Percentiles rank a stretch among this genome's conserved stretches.
phyloP scores from a whole-genome alignment of 2,797 vertebrate species.

The Orientallactaga sibirica region DNA sequence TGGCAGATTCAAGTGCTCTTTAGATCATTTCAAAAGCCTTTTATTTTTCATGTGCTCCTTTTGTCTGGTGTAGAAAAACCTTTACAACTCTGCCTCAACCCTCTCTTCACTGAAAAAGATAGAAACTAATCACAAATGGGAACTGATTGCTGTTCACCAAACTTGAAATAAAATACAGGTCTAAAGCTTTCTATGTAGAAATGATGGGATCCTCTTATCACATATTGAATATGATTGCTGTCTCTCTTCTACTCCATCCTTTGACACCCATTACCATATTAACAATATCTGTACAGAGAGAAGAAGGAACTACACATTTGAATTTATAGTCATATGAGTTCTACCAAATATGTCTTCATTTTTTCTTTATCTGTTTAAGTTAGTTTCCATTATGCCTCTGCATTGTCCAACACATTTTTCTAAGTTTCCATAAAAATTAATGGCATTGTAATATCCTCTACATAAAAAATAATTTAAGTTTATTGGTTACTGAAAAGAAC shows the following conservation, averaged over 20 bases:
- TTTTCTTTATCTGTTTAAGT: slow-evolving; percentile 60
- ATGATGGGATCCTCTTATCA: slow-evolving; percentile 70
- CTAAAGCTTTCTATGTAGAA: slow-evolving; percentile 72
- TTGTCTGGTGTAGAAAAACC: slow-evolving; percentile 81
- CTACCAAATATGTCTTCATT: slow-evolving; percentile 59
- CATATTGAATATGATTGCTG: slow-evolving; percentile 66
- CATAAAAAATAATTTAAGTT: slow-evolving; percentile 56
- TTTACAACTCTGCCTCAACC: slow-evolving; percentile 78
- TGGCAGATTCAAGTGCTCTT: slow-evolving; percentile 84
- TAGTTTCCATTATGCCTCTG: neutral
- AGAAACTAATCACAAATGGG: slow-evolving; percentile 81
- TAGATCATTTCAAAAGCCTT: slow-evolving; percentile 84
- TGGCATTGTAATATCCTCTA: neutral
- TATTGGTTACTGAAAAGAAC: neutral
- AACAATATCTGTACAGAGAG: slow-evolving; percentile 54
- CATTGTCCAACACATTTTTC: neutral
- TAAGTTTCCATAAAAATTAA: slow-evolving; percentile 42
- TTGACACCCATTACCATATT: slow-evolving; percentile 72
- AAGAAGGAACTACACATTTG: slow-evolving; percentile 20
- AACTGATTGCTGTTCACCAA: slow-evolving; percentile 83
- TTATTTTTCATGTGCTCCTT: slow-evolving; percentile 80
- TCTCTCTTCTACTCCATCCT: slow-evolving; percentile 47
- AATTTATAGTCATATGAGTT: slow-evolving; percentile 56
- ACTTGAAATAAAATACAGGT: slow-evolving; percentile 80
- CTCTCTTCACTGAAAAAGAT: slow-evolving; percentile 78